phyloP scores from a whole-genome alignment of 2,113 vertebrate species.

The Antigone vipio region DNA sequence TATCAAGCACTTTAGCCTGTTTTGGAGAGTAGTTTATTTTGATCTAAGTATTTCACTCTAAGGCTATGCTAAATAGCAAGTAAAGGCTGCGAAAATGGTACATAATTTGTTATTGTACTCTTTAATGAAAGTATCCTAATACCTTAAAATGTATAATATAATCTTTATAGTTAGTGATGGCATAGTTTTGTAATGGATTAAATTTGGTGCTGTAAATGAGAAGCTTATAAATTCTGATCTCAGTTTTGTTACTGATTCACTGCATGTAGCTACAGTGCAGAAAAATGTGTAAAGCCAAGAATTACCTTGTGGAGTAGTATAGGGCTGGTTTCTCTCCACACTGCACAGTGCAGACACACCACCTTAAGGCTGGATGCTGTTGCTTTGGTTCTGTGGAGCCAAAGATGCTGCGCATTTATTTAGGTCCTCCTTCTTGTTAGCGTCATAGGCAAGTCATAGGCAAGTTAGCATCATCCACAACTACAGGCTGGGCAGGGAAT shows the following conservation, averaged over 20 bases:
- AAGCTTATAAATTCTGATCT: not conserved
- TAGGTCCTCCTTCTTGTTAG: not conserved
- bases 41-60: not conserved
- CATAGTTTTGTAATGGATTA: not conserved
- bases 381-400: not conserved
- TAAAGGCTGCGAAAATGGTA: not conserved
- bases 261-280: not conserved
- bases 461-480: no score
- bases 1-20: not conserved
- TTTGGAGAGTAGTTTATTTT: not conserved
- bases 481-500: no score
- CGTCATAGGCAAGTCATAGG: not conserved
- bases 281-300: not conserved
- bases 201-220: not conserved
- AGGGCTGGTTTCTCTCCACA: not conserved
- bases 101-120: not conserved
- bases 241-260: not conserved
- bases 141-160: not conserved
- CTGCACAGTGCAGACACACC: not conserved
- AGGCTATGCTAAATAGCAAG: not conserved
- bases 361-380: not conserved
- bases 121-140: not conserved
- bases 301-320: not conserved
- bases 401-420: not conserved
- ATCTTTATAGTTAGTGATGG: not conserved